Evolutionary conservation across 2,888 invertebrate species (phyloP), one percentile per base, ranked within the genome.

Genomic region (Dryomyza anilis): DNA sequence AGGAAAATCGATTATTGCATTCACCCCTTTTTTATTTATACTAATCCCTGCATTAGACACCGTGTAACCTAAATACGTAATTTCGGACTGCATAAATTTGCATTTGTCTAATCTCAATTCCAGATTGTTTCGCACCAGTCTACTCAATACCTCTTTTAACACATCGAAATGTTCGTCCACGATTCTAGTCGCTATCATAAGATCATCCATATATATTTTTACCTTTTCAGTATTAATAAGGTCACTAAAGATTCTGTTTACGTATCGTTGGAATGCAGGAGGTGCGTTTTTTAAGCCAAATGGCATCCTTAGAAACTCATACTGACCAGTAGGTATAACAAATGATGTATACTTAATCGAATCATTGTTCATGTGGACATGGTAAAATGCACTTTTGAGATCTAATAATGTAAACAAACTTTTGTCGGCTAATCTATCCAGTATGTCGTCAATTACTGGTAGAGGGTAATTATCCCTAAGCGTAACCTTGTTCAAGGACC

Each of bases 171-270:
- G 69, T 14, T 50, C 50, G n/a, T 50, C 50, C 4, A 50, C 14
- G 1, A n/a, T 25, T 21, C n/a, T 27, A 14, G 69, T 69, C 5
- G 69, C 67, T 1, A 73, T 64, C 62, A 75, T 56, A 19, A 75
- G 67, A 53, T 75, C 74, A 52, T 74, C 73, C 53, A 74, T 64
- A 67, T 74, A 75, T 30, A 73, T 67, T 8, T 63, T 19, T 8
- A 72, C 56, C 33, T 68, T 63, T 6, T 60, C 63, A 12, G 30
- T 45, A 2, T 14, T 27, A 7, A 65, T 59, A 25, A 68, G 57
- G 16, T 68, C 65, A 19, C 46, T 21, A 52, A 69, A 67, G 29
- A 63, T 43, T 25, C 53, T 61, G 23, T 48, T 25, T 19, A 43
- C 43, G 16, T 43, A 43, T 43, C 43, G n/a, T 43, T 43, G 43